Base-by-base conservation (phyloP, 2,888 invertebrate species). In the Taenaris catops region DNA sequence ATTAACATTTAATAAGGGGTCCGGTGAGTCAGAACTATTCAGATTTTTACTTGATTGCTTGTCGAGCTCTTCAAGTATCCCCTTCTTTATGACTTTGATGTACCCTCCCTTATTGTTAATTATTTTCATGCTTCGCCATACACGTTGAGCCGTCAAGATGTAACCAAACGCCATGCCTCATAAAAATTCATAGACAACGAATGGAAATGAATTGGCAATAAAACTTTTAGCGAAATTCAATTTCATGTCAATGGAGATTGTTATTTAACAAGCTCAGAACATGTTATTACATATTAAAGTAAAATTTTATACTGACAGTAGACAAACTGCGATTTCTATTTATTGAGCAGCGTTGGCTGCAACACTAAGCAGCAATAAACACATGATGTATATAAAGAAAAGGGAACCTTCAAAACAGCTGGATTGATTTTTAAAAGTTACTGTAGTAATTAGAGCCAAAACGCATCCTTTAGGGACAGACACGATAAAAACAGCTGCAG, bases 31-130 rank as follows among this genome's bases (percentile, higher is more conserved):
- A 72, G 71, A 83, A 81, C 83, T 84, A 83, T 84, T 81, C 72
- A 83, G 78, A 83, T 81, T 83, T 80, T 84, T 81, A 71, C 80
- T 81, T 83, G 80, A 83, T 84, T 84, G 84, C 83, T 86, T 83
- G 81, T 75, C 57, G 73, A 79, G 74, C 79, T 74, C 83, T 86
- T 79, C 72, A 80, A 74, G 78, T 66, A 76, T 76, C 72, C 84
- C 80, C 80, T 63, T 71, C 73, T 64, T 69, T 75, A 78, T 60
- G 70, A 79, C 79, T 81, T 83, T 81, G 80, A 83, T 83, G 79
- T 78, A 70, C 72, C 64, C 75, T 67, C 70, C 73, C 70, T n/a
- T 58, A 66, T 66, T 74, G 81, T 79, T 83, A 86, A 84, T 84
- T 80, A 81, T 83, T 83, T 79, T 75, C 75, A 71, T 78, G 76